Base-by-base conservation (phyloP, 1,140 invertebrate species). In the Pinna nobilis region DNA sequence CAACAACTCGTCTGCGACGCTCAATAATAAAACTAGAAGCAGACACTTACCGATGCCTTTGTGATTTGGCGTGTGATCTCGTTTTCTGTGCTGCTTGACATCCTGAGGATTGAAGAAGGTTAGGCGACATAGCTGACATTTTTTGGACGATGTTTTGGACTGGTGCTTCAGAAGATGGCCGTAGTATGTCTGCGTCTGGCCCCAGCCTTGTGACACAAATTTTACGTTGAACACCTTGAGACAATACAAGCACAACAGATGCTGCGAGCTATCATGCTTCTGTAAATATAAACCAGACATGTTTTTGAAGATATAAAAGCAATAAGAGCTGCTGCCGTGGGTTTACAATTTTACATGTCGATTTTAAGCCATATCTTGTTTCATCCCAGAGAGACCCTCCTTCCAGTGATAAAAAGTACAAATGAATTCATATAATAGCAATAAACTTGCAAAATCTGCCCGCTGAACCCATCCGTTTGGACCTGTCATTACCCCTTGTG, bases 191-290 rank as follows among this genome's bases (percentile, higher is more conserved):
- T 86, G 81, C 0, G 87, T 88, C 61, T 85, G 79, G 2, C 87
- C 86, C 83, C 86, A 88, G n/a, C 87, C 87, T 69, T 84, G 79
- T 5, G 74, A 68, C 23, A 84, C 81, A 79, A 84, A 84, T 60
- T 84, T 82, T n/a, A 86, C 77, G 28, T 80, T 72, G 72, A 86
- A 88, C 30, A 84, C 79, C 13, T 81, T 70, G 60, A 88, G 80
- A 57, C 87, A 88, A 71, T 88, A 88, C 44, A 88, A 65, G 71
- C 87, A 88, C 64, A 88, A 69, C 39, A 88, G 44, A 49, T 81
- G 71, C 18, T 78, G 71, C 0, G 87, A 86, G 55, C 82, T 84
- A 74, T 86, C 83, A 50, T 88, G 87, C 82, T 84, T 84, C 86
- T 88, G 70, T 37, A 86, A 77, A 5, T 18, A 35, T 61, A 50